Evolutionary conservation across 2,888 invertebrate species (phyloP).

Genomic region (Philereme vetulata): DNA sequence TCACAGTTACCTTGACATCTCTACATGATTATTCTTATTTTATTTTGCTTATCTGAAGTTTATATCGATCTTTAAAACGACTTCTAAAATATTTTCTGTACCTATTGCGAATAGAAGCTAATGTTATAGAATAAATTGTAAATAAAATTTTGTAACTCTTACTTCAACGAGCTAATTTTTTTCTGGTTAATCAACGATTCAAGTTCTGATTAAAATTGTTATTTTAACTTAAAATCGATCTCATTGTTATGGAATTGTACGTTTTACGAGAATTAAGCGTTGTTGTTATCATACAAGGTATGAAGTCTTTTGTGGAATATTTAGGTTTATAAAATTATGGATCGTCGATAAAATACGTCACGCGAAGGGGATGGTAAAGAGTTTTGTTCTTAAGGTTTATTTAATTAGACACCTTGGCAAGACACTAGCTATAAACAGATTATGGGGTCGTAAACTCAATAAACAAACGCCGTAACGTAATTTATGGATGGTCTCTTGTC

Average conservation of each 20-base stretch:
- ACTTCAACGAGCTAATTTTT: conserved; percentile 23
- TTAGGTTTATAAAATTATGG: conserved; percentile 39
- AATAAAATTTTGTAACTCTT: conserved; percentile 28
- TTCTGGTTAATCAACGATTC: conserved; percentile 67
- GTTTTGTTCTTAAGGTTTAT: conserved; percentile 1
- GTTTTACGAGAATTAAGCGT: conserved; percentile 65
- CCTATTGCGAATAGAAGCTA: conserved; percentile 19
- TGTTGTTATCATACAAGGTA: conserved; percentile 84
- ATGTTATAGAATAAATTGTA: conserved; percentile 21
- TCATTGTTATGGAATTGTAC: conserved; percentile 80
- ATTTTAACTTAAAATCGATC: conserved; percentile 72
- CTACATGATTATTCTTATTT: conserved; percentile 8
- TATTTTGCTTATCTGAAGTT: conserved; percentile 6
- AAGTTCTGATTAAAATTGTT: conserved; percentile 65
- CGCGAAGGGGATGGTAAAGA: not conserved
- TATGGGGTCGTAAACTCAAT: not conserved
- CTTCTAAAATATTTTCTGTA: conserved; percentile 19
- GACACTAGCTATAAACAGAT: not conserved
- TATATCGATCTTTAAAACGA: conserved; percentile 16
- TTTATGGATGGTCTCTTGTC: conserved; percentile 45
- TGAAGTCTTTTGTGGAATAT: conserved; percentile 67
- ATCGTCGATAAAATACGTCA: conserved; percentile 38
- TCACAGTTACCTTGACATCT: conserved; percentile 8
- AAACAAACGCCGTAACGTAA: conserved; percentile 1
- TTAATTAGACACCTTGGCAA: conserved; percentile 1